These are phyloP conservation scores for Euschistus heros DNA, from an alignment of 1,140 invertebrate species.

Conservation along the genomic window DNA sequence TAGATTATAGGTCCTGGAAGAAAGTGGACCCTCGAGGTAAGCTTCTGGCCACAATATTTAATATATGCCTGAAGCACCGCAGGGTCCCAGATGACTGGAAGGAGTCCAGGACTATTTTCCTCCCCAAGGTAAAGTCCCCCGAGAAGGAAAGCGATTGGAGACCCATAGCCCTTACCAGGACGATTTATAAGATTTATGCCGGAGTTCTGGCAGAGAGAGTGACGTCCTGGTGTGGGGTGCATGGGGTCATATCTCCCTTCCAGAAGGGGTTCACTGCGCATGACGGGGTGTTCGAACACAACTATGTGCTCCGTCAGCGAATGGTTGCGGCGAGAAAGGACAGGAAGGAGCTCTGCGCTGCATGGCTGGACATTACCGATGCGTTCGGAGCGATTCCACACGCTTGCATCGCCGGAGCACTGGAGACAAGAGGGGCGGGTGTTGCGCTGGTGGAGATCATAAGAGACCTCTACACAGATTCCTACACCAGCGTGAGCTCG, in stretches of 20 bases:
- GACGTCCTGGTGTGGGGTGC: neutral
- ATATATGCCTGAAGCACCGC: no score
- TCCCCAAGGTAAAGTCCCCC: constrained; percentile 34
- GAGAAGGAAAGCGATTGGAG: no score
- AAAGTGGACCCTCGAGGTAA: neutral
- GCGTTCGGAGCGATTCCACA: constrained; percentile 34
- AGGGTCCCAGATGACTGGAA: constrained; percentile 2
- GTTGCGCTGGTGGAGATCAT: constrained; percentile 26
- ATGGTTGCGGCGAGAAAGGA: no score
- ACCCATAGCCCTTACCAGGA: no score
- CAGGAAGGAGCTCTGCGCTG: no score
- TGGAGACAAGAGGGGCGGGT: constrained; percentile 24
- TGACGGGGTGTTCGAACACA: neutral
- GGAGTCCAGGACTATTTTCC: constrained; percentile 25
- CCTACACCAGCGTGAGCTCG: neutral
- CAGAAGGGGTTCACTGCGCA: neutral
- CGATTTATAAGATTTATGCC: constrained; percentile 33
- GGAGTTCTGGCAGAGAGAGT: constrained; percentile 20
- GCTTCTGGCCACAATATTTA: constrained; percentile 14
- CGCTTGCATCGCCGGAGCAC: neutral
- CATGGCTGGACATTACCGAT: constrained; percentile 33
- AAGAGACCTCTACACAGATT: constrained; percentile 20
- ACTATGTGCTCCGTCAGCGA: neutral
- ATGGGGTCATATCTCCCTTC: neutral
- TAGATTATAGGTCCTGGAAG: constrained; percentile 11